phyloP scores from a whole-genome alignment of 2,888 invertebrate species.

The Portevinia maculata region DNA sequence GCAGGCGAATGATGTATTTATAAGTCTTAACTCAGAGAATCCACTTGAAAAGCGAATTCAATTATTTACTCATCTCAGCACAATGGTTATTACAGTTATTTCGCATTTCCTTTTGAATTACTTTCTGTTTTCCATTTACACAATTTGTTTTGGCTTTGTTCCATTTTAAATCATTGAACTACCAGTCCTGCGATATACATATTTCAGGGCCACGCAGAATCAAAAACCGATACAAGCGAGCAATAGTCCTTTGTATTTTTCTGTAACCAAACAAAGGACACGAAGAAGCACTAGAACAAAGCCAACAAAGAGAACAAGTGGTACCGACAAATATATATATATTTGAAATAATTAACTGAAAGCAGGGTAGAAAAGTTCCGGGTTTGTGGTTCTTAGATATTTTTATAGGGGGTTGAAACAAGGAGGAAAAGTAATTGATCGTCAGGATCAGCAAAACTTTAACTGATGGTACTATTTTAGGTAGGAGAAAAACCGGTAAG shows the following conservation, averaged over 20 bases:
- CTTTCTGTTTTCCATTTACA: not conserved
- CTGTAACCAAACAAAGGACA: not conserved
- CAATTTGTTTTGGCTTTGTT: not conserved
- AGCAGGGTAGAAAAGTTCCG: not conserved
- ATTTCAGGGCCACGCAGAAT: slow-evolving; percentile 48
- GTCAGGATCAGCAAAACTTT: not conserved
- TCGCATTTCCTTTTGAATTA: slow-evolving; percentile 53
- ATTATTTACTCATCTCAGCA: slow-evolving; percentile 5
- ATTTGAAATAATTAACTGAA: slow-evolving; percentile 8
- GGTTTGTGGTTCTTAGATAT: not conserved
- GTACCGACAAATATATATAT: not conserved
- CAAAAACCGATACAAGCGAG: not conserved
- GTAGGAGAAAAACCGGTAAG: too few species aligned
- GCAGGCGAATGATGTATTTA: slow-evolving; percentile 15
- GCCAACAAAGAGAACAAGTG: slow-evolving; percentile 8
- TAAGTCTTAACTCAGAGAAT: slow-evolving; percentile 23
- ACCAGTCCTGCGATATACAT: not conserved
- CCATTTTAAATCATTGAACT: slow-evolving; percentile 36
- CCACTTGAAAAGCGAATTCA: slow-evolving; percentile 28
- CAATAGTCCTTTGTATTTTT: slow-evolving; percentile 40
- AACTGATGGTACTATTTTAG: not conserved
- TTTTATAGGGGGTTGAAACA: not conserved
- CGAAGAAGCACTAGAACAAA: not conserved
- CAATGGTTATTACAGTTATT: slow-evolving; percentile 48
- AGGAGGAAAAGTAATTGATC: not conserved